phyloP scores from a whole-genome alignment of 1,140 invertebrate species.

The Laupala kohalensis region DNA sequence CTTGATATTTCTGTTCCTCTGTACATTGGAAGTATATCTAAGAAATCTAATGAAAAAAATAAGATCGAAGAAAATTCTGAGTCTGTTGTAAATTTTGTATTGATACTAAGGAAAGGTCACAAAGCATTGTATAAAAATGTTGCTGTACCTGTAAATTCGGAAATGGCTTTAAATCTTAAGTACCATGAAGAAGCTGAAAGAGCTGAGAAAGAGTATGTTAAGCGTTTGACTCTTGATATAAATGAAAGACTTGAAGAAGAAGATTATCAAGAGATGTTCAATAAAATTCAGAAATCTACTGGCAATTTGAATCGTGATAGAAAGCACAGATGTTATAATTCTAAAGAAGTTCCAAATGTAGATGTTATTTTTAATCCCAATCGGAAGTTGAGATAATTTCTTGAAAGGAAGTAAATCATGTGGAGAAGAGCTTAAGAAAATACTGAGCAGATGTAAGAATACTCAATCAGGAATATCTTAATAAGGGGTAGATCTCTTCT shows the following conservation, averaged over 20 bases:
- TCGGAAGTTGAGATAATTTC: background rate
- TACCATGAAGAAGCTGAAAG: constrained; percentile 63
- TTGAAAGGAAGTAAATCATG: too few relatives aligned
- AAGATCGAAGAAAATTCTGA: constrained; percentile 21
- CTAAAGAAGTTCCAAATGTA: constrained; percentile 86
- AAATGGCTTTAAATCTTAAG: constrained; percentile 76
- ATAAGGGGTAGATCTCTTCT: too few relatives aligned
- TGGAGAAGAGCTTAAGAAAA: too few relatives aligned
- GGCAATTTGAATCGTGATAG: constrained; percentile 67
- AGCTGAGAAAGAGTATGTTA: constrained; percentile 77
- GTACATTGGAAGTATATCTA: constrained; percentile 29
- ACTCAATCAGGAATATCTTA: too few relatives aligned
- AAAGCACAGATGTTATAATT: constrained; percentile 80
- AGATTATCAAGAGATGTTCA: constrained; percentile 52
- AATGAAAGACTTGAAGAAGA: constrained; percentile 91
- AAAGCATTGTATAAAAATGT: constrained; percentile 86
- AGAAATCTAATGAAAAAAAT: constrained; percentile 22
- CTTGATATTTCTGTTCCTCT: constrained; percentile 86
- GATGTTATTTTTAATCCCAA: constrained; percentile 70
- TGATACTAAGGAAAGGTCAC: constrained; percentile 84
- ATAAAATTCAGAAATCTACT: constrained; percentile 38
- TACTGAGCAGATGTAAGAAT: too few relatives aligned
- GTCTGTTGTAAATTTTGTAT: constrained; percentile 56
- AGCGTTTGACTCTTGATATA: constrained; percentile 83
- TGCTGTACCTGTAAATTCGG: constrained; percentile 72